Evolutionary conservation across 2,888 invertebrate species (phyloP), one percentile per base, ranked within the genome.

Genomic region (Gerosis bhagava): DNA sequence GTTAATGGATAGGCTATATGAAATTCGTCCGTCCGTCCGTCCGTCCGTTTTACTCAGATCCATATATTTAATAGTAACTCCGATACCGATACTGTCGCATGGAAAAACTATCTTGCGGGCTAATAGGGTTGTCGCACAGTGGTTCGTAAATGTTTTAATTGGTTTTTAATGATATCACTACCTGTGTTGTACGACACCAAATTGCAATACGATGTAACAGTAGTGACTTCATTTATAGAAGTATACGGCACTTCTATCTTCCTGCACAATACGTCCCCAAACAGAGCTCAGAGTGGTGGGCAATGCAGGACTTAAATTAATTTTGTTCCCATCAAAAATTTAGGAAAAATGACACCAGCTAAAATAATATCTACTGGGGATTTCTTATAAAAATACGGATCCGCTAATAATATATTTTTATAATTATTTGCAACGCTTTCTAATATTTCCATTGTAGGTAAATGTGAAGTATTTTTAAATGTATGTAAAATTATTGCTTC

Each of bases 401-500:
- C 28, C 7, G 28, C 28, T 13, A 28, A 28, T 13, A 28, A 7
- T 7, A 28, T 13, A 28, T 28, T 28, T 13, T 28, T 28, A 13
- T 28, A 28, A 13, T 28, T 28, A 8, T 28, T 28, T 3, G 13
- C 28, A 8, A 28, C 8, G 8, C 8, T 28, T 28, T 28, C 28
- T 13, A 13, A 28, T 13, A 28, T 7, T 8, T 28, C 13, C 12
- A 13, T 13, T 13, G 28, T 28, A 13, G 28, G 28, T 28, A 28
- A 28, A 28, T 28, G 7, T 13, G 28, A 28, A 28, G 28, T 28
- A 13, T 13, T 28, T 28, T 13, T 28, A n/a, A n/a, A n/a, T n/a
- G n/a, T n/a, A 1, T 12, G 13, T 13, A 28, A 13, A 13, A 28
- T 28, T 28, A 28, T 13, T 12, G 28, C 28, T 13, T 28, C 28